Base-by-base conservation (phyloP, 2,113 vertebrate species). In the Coregonus clupeaformis region DNA sequence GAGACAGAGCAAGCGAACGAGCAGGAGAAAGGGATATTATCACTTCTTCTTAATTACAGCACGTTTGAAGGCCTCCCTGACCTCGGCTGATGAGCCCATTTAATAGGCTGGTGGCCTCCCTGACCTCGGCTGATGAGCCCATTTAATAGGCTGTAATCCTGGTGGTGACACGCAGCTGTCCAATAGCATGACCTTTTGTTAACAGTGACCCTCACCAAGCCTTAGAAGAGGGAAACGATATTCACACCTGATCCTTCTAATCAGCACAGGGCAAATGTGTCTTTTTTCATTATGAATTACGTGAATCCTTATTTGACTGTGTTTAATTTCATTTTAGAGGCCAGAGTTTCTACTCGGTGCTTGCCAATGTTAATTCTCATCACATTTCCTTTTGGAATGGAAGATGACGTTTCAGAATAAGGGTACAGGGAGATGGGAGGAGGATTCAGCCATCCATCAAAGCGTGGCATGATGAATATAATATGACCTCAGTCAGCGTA, bases 391-490 rank as follows among this genome's bases (percentile, higher is more conserved):
- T 22, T 5, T 57, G 4, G 20, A 62, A 64, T 66, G n/a, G 70
- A 32, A 59, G 76, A 73, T 60, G 32, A 66, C 30, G 55, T 68
- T 68, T 55, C 12, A 22, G 60, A 70, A n/a, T 11, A 36, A 4
- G 63, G 55, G 65, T 67, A 57, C 18, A 27, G 27, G 52, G 68
- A 67, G 47, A 42, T 42, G 13, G 68, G 12, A 68, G 24, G 29
- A 62, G 70, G 64, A 25, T 60, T 76, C 60, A 29, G 27, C 72
- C 71, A 79, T 82, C 77, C 66, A 79, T 82, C 80, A 82, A 47
- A 72, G 24, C 4, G 6, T 6, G 59, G 49, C 45, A 42, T 36
- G 70, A 73, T 67, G 55, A 71, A 62, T 55, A 72, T 71, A 71
- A 68, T 55, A 72, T 71, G 72, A 63, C 72, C 72, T 65, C 49